Evolutionary conservation across 2,113 vertebrate genomes (phyloP).

Genomic region (Raja brachyura): DNA sequence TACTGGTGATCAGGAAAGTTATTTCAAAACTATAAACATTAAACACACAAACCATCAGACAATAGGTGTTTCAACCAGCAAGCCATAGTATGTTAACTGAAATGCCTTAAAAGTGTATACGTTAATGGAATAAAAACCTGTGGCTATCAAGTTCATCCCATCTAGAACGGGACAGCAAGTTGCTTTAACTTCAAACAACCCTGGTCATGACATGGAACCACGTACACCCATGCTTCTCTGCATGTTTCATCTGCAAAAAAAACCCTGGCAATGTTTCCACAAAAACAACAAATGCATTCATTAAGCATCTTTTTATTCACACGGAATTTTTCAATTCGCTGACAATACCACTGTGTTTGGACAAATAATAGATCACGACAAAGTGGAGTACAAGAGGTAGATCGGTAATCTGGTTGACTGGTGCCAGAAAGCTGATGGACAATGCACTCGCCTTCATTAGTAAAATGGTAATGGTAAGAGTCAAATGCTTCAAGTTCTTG

Average conservation of each 20-base stretch:
- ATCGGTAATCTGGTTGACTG: no score
- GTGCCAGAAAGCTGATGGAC: no score
- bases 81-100: neutral
- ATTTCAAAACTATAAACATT: neutral
- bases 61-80: neutral
- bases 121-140: neutral
- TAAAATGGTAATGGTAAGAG: no score
- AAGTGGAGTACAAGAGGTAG: no score
- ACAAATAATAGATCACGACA: no score
- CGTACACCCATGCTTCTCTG: neutral
- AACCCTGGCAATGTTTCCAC: neutral
- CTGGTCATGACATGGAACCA: neutral
- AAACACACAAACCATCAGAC: neutral
- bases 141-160: neutral
- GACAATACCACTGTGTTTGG: no score
- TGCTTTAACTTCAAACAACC: neutral
- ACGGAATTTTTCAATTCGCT: no score
- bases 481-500: no score
- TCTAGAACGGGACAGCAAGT: neutral
- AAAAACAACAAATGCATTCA: slow-evolving; percentile 21
- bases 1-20: neutral
- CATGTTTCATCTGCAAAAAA: slow-evolving; percentile 4
- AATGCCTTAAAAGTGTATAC: neutral
- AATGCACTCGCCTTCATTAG: no score
- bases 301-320: slow-evolving; percentile 15